Evolutionary conservation across 2,797 vertebrate species (phyloP).

Genomic region (Zenarchopterus dispar): DNA sequence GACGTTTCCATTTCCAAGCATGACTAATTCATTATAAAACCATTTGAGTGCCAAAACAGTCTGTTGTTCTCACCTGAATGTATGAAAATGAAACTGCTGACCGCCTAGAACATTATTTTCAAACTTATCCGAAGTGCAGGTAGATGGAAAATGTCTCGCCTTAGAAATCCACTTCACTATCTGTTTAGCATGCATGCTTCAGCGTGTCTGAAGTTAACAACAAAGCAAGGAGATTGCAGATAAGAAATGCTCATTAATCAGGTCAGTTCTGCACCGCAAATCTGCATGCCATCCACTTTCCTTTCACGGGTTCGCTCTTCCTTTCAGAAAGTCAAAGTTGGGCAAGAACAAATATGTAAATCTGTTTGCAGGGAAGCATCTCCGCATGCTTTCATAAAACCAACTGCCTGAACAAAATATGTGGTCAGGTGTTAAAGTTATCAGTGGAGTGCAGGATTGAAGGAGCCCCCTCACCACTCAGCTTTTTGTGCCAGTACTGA

Average conservation of each 20-base stretch:
- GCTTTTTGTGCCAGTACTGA: slow-evolving; percentile 65
- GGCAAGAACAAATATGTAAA: slow-evolving; percentile 33
- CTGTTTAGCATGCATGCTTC: slow-evolving; percentile 17
- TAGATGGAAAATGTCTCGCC: slow-evolving; percentile 33
- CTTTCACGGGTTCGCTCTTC: slow-evolving; percentile 26
- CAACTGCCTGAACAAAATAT: slow-evolving; percentile 69
- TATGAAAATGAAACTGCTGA: slow-evolving; percentile 56
- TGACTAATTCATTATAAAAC: slow-evolving; percentile 75
- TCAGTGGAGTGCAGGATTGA: slow-evolving; percentile 79
- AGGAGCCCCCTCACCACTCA: slow-evolving; percentile 59
- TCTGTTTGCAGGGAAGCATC: slow-evolving; percentile 44
- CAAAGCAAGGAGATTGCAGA: slow-evolving; percentile 59
- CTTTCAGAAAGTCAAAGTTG: slow-evolving; percentile 29
- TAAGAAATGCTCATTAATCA: slow-evolving; percentile 62
- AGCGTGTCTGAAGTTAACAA: slow-evolving; percentile 36
- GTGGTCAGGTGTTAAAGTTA: slow-evolving; percentile 79
- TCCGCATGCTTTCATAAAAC: slow-evolving; percentile 42
- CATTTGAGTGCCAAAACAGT: slow-evolving; percentile 42
- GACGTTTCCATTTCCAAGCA: slow-evolving; percentile 63
- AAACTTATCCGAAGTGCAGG: slow-evolving; percentile 41
- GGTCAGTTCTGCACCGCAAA: slow-evolving; percentile 4
- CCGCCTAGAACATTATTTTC: slow-evolving; percentile 50
- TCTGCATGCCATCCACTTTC: slow-evolving; percentile 14
- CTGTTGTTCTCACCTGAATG: slow-evolving; percentile 47
- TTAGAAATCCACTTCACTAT: slow-evolving; percentile 37